Conservation (phyloP, 2,113 vertebrate species). For the Bostrychus sinensis region DNA sequence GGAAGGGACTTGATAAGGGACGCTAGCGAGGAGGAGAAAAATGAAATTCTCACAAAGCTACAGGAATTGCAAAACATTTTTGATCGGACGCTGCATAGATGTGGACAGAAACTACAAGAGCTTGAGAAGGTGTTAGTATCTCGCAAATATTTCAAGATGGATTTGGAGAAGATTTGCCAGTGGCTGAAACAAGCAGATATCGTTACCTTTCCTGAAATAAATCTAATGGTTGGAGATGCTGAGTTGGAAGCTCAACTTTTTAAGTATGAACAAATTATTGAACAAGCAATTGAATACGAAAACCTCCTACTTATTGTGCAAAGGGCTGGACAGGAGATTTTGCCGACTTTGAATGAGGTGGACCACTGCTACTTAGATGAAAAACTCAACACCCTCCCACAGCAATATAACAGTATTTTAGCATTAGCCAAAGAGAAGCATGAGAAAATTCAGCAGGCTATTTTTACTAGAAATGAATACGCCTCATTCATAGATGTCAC, state of each 20-base stretch:
- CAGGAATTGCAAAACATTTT: conserved; percentile 91
- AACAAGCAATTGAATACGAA: conserved; percentile 93
- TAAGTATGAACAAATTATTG: conserved; percentile 90
- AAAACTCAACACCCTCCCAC: conserved; percentile 89
- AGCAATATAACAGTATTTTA: conserved; percentile 87
- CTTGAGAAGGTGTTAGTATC: conserved; percentile 91
- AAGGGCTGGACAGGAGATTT: conserved; percentile 89
- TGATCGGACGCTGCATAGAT: conserved; percentile 87
- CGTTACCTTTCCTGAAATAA: conserved; percentile 92
- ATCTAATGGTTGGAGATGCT: conserved; percentile 86
- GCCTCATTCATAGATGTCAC: conserved; percentile 87
- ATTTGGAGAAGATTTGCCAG: conserved; percentile 91
- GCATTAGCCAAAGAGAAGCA: conserved; percentile 90
- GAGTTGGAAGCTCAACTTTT: conserved; percentile 84
- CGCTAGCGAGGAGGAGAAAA: conserved; percentile 87
- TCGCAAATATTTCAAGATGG: conserved; percentile 94
- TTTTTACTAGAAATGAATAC: conserved; percentile 88
- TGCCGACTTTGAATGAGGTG: conserved; percentile 90
- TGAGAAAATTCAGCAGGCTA: conserved; percentile 89
- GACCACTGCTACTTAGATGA: conserved; percentile 93
- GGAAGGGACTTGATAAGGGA: conserved; percentile 92
- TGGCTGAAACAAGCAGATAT: conserved; percentile 95
- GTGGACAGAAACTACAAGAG: conserved; percentile 88
- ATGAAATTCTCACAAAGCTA: conserved; percentile 87
- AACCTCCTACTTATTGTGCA: conserved; percentile 90